phyloP scores from a whole-genome alignment of 2,113 vertebrate genomes.

The Pleuronectes platessa region DNA sequence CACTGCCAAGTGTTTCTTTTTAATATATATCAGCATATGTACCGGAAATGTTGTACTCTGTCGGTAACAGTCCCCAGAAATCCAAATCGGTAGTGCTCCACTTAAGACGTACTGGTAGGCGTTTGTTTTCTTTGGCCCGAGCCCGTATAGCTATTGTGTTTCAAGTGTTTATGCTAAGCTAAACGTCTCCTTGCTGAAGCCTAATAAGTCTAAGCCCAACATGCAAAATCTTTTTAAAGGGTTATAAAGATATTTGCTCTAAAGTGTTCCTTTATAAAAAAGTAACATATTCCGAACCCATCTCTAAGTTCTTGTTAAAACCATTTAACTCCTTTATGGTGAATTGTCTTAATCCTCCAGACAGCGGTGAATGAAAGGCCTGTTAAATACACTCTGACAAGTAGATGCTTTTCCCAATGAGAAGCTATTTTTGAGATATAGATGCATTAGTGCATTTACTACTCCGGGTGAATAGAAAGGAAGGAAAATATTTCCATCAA shows the following conservation, averaged over 20 bases:
- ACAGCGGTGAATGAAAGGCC: conserved; percentile 22
- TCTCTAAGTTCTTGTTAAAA: not conserved
- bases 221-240: not conserved
- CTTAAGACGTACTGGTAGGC: too few relatives aligned
- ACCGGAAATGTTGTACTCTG: too few relatives aligned
- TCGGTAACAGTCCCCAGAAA: too few relatives aligned
- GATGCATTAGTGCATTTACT: conserved; percentile 12
- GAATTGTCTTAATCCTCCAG: conserved; percentile 14
- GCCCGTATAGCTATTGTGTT: not conserved
- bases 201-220: not conserved
- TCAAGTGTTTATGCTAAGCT: not conserved
- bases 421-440: not conserved
- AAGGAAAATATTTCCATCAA: conserved; percentile 45
- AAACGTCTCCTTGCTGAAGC: not conserved
- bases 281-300: not conserved
- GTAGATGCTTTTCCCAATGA: conserved; percentile 45
- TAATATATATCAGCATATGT: too few relatives aligned
- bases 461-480: conserved; percentile 38
- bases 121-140: too few relatives aligned
- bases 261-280: not conserved
- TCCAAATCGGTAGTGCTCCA: too few relatives aligned
- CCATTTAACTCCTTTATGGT: not conserved
- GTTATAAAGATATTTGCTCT: not conserved
- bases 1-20: too few relatives aligned
- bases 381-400: conserved; percentile 51